Evolutionary conservation across 2,888 invertebrate genomes (phyloP), one percentile per base, ranked within the genome.

Genomic region (Spodoptera exigua): DNA sequence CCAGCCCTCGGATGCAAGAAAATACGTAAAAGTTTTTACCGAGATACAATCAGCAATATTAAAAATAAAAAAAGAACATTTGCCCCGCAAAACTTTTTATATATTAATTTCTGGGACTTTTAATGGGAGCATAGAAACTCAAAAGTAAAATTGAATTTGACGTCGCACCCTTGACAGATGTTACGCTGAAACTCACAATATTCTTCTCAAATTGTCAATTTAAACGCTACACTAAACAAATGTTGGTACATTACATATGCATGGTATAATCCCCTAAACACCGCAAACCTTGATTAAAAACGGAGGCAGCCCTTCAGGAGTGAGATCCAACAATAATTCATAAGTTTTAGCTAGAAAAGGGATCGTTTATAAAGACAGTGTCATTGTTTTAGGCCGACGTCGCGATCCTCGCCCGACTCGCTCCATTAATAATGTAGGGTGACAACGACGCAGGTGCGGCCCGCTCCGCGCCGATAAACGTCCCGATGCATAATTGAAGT

Each of bases 371-470:
- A 83, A 81, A 81, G 82, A 78, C 79, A 60, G 65, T 74, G 81
- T 82, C 84, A 81, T 82, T 83, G 84, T 84, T 79, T 82, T 76
- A 79, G 76, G 71, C 72, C 69, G 62, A 68, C 73, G 75, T 74
- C 73, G 75, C 71, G 67, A 65, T 72, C 72, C 65, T 55, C 54
- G 70, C 59, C 53, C 70, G 69, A 57, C 70, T 54, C 66, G 72
- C 68, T 76, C 86, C 92, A 92, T 93, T 92, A 92, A 92, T 93
- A 92, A 92, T 91, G 88, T 83, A 92, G 86, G 84, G 88, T 87
- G 92, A 90, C 91, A 89, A 86, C 80, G 91, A 81, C 88, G 85
- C 93, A 93, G 93, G 92, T 93, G 93, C 83, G 62, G 62, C 62
- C 61, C 79, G 75, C 77, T 70, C 79, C 76, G 72, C 82, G 78